Percentiles rank a stretch among this genome's conserved stretches.
These are phyloP conservation scores for Craniophora ligustri DNA, from an alignment of 2,888 invertebrate species.

Conservation along the genomic window DNA sequence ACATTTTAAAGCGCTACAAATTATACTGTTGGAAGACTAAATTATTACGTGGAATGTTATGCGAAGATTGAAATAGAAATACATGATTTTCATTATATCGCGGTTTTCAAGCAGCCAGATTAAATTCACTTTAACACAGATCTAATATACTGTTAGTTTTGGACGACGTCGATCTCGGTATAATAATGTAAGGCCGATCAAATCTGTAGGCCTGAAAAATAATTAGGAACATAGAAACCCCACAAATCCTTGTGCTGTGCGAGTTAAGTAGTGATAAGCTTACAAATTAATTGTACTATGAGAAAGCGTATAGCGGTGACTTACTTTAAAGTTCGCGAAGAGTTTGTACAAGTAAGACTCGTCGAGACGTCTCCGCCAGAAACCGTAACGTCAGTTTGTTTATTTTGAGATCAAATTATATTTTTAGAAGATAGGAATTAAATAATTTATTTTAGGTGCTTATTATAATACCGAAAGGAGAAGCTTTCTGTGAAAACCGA, in stretches of 20 bases:
- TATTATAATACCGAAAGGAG: constrained; percentile 4
- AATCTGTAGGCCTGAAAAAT: constrained; percentile 47
- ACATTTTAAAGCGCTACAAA: constrained; percentile 44
- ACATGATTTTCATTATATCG: constrained; percentile 43
- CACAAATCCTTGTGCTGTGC: constrained; percentile 64
- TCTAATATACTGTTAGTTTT: constrained; percentile 29
- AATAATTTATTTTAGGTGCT: constrained; percentile 13
- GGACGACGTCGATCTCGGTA: constrained; percentile 20
- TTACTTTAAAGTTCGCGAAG: constrained; percentile 60
- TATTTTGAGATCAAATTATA: background rate
- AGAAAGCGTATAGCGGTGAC: constrained; percentile 74
- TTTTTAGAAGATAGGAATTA: constrained; percentile 17
- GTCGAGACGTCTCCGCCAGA: constrained; percentile 23
- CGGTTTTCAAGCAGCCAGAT: constrained; percentile 29
- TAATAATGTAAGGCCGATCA: constrained; percentile 38
- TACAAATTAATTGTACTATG: constrained; percentile 74
- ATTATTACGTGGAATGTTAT: constrained; percentile 57
- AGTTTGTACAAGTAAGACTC: constrained; percentile 51
- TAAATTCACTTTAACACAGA: constrained; percentile 27
- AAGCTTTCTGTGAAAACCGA: background rate
- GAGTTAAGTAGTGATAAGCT: constrained; percentile 60
- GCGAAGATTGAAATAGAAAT: constrained; percentile 31
- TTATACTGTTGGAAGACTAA: constrained; percentile 57
- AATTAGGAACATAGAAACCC: constrained; percentile 57
- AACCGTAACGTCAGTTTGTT: constrained; percentile 21